Evolutionary conservation across 2,888 invertebrate species (phyloP), one percentile per base, ranked within the genome.

Genomic region (Himalopsyche kuldschensis): DNA sequence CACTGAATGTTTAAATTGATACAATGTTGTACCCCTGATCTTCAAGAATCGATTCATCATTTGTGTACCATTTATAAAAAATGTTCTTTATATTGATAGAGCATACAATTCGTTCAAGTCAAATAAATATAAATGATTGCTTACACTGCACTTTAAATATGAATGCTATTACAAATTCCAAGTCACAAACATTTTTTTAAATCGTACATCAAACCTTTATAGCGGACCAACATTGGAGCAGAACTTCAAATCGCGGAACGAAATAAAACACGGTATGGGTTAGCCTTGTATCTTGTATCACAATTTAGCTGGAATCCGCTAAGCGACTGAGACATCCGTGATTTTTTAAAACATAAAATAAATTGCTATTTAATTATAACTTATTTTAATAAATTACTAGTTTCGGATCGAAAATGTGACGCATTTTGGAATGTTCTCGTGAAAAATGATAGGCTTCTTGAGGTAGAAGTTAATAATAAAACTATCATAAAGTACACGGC

Each of bases 61-160:
- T 77, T 32, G n/a, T 20, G 24, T 24, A 24, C 17, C 32, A 41
- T 24, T 41, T 77, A 55, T 20, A 55, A 55, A 41, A 41, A 77
- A 77, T 41, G 77, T 35, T 77, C 77, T 41, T 8, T 32, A 35
- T 77, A 77, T 77, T 77, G 77, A 77, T 77, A 77, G 41, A 35
- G 32, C 17, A 20, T 75, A 24, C 32, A 77, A 77, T 77, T 77
- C 31, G 77, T 41, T 77, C 77, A 32, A 41, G 77, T 77, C 32
- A 41, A 35, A 77, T 35, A 77, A 32, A 77, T 35, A 41, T 77
- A 31, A 75, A 75, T 75, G 75, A 75, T 75, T 75, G 75, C 75
- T 75, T 75, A 75, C 30, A 75, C 27, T 75, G 75, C 75, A 75
- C 75, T 32, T 31, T 75, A 75, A 30, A 75, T 55, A 75, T 75